Evolutionary conservation across 1,140 invertebrate genomes (phyloP), one percentile per base, ranked within the genome.

Genomic region (Lerema accius): DNA sequence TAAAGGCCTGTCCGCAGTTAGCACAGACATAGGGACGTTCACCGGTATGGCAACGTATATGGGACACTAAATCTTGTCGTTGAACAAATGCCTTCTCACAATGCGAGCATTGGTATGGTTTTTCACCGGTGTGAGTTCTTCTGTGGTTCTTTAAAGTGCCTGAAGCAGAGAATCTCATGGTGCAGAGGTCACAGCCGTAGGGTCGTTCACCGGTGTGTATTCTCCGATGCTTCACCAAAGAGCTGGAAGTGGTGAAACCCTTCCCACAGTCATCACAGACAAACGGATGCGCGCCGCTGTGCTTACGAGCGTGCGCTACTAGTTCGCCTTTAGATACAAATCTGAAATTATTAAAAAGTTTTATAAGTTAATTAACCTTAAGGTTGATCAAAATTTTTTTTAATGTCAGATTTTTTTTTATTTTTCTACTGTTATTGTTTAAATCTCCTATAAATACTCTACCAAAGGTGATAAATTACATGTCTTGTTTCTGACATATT

Each of bases 101-200:
- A 14, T 82, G 73, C 0, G 79, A 81, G 26, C 87, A 92, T 37
- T 91, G 86, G 61, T 83, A 91, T 0, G 95, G 94, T 67, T 95
- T 94, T 73, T 96, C 95, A 0, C 95, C 95, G 0, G 95, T 96
- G 71, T 96, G 95, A 0, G 94, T 94, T 1, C 94, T 86, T 64
- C 92, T 84, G 73, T 95, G 95, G 60, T 94, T 93, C 69, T 93
- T 94, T 0, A 95, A 78, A 0, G 94, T 94, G 9, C 93, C 92
- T 0, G 93, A 91, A 0, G 92, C 91, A 0, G 93, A 92, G 62
- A 98, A 98, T 65, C 95, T 94, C 86, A 97, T 94, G 0, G 95
- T 94, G 78, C 97, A 98, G 5, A 96, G 88, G 51, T 98, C 96
- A 84, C 97, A 98, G 14, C 94, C 93, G 78, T 97, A 98, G 0